These are phyloP conservation scores for Arothron firmamentum DNA, from an alignment of 2,113 vertebrate species.

Conservation along the genomic window DNA sequence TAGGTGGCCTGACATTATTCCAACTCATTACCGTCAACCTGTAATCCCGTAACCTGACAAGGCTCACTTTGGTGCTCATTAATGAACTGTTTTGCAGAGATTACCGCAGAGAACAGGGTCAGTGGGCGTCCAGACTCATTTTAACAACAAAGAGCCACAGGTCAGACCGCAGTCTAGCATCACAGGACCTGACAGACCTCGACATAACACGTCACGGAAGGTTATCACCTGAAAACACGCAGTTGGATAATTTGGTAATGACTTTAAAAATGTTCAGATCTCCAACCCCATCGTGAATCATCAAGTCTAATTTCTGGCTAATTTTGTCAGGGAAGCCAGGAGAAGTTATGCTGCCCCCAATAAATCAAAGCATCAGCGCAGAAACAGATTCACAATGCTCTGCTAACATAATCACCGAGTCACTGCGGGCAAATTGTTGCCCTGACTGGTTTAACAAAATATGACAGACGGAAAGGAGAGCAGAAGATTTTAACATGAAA, in stretches of 20 bases:
- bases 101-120: too few relatives aligned
- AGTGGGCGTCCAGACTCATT: too few relatives aligned
- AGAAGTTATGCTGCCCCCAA: not conserved
- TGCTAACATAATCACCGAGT: slow-evolving; percentile 30
- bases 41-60: slow-evolving; percentile 43
- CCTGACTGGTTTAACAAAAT: slow-evolving; percentile 22
- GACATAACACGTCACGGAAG: too few relatives aligned
- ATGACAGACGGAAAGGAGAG: slow-evolving; percentile 7
- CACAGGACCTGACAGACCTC: too few relatives aligned
- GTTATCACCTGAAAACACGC: too few relatives aligned
- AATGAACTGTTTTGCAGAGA: slow-evolving; percentile 47
- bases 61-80: slow-evolving; percentile 35
- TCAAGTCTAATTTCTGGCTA: slow-evolving; percentile 9
- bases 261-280: slow-evolving; percentile 21
- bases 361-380: slow-evolving; percentile 29
- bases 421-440: slow-evolving; percentile 26
- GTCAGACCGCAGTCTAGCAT: too few relatives aligned
- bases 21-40: slow-evolving; percentile 53
- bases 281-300: slow-evolving; percentile 24
- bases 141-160: too few relatives aligned
- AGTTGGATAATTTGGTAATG: too few relatives aligned
- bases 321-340: slow-evolving; percentile 8
- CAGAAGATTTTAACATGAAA: slow-evolving; percentile 14
- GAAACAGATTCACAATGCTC: slow-evolving; percentile 20
- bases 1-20: slow-evolving; percentile 58